Evolutionary conservation across 2,113 vertebrate species (phyloP).

Genomic region (Fregata magnificens): DNA sequence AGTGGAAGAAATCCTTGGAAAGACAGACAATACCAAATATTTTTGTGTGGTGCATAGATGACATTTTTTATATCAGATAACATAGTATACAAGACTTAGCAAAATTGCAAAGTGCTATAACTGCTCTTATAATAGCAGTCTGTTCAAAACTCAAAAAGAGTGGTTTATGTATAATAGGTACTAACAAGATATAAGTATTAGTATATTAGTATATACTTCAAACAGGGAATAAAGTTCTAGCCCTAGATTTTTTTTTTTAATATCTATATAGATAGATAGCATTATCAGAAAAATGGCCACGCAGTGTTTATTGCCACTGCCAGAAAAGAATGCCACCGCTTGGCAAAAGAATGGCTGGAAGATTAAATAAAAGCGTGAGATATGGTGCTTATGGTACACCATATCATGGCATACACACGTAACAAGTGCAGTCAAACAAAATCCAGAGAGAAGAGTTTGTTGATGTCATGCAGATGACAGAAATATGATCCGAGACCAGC

Average conservation of each 20-base stretch:
- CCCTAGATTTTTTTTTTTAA: not conserved
- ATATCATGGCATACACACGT: rapidly evolving
- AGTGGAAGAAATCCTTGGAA: not conserved
- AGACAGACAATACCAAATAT: not conserved
- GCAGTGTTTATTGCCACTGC: not conserved
- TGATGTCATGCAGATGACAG: not conserved
- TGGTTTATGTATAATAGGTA: not conserved
- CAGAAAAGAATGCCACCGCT: not conserved
- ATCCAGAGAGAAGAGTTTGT: not conserved
- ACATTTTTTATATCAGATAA: not conserved
- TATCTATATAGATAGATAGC: not conserved
- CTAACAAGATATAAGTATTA: not conserved
- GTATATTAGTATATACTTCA: not conserved
- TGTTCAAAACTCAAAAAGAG: not conserved
- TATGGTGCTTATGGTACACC: not conserved
- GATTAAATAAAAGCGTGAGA: not conserved
- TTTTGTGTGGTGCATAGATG: not conserved
- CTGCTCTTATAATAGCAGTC: not conserved
- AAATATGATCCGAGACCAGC: not conserved
- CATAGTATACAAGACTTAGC: not conserved
- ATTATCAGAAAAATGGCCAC: not conserved
- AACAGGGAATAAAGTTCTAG: not conserved
- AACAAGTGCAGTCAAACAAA: not conserved
- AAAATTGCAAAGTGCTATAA: not conserved
- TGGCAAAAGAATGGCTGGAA: not conserved